Evolutionary conservation across 2,797 vertebrate species (phyloP), one percentile per base, ranked within the genome.

Genomic region (Platalea minor): DNA sequence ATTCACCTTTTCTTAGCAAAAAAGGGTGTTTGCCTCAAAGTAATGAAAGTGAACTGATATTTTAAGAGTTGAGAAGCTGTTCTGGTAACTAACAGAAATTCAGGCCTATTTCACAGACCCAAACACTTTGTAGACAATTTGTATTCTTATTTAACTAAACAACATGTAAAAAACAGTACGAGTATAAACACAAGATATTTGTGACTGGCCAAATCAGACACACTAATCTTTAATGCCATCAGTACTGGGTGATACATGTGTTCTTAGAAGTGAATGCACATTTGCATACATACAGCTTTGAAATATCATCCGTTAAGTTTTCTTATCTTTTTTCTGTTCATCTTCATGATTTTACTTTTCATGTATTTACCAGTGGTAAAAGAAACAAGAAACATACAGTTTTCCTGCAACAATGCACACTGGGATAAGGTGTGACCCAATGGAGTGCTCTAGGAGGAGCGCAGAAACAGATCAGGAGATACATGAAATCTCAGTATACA

Each of bases 351-450:
- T 91, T 63, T 53, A 24, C n/a, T 91, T 92, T 60, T 65, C 9
- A 6, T 51, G 4, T 70, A 16, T 63, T 85, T 67, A 29, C 23
- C 46, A 37, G 11, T 45, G 41, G 25, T 67, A 3, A 50, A 70
- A 61, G 31, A 78, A 68, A n/a, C 13, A 61, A 17, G 37, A 56
- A 82, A 15, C 11, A 20, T 3, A 2, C 2, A 54, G 15, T 41
- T 45, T 51, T 89, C 19, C 29, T 76, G 29, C 26, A 43, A 3
- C 0, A 0, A 11, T 74, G 20, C 28, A 16, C 20, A 2, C 5
- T 57, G 56, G 31, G 37, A 11, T 46, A 45, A 35, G 13, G 50
- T 77, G 50, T 59, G 56, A 75, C 39, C 18, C 74, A 70, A 8
- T 11, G 53, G 48, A 57, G 29, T 45, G 35, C 28, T 74, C 17